Conservation (phyloP, 2,113 vertebrate species). For the Triplophysa siluroides region DNA sequence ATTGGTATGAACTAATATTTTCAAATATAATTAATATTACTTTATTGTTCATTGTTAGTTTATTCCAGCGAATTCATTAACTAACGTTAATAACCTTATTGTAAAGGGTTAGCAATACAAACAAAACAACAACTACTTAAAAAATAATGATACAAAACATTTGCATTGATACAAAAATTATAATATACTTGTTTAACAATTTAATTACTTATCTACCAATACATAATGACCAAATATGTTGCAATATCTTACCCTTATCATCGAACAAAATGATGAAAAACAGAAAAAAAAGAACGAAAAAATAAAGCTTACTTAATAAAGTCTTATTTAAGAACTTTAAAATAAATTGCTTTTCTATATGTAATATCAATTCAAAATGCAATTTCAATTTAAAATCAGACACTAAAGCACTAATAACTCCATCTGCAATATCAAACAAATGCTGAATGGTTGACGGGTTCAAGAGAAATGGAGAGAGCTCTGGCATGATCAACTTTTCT, state of each 20-base stretch:
- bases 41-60: no score
- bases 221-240: not conserved
- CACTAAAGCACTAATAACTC: not conserved
- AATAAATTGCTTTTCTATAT: not conserved
- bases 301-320: not conserved
- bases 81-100: no score
- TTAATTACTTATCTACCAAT: not conserved
- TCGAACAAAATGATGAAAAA: not conserved
- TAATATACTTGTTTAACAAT: no score
- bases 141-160: no score
- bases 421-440: not conserved
- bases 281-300: not conserved
- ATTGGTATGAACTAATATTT: no score
- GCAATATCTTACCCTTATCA: conserved; percentile 17
- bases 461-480: conserved; percentile 31
- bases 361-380: not conserved
- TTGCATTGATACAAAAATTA: no score
- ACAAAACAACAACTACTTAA: no score
- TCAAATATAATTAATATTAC: no score
- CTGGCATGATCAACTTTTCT: conserved; percentile 48
- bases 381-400: conserved; percentile 11
- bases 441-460: conserved; percentile 38
- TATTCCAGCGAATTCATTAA: no score
- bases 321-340: not conserved
- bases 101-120: no score